Base-by-base conservation (phyloP, 37 sponge, comb jelly and placozoan genomes). In the Halichondria panicea region DNA sequence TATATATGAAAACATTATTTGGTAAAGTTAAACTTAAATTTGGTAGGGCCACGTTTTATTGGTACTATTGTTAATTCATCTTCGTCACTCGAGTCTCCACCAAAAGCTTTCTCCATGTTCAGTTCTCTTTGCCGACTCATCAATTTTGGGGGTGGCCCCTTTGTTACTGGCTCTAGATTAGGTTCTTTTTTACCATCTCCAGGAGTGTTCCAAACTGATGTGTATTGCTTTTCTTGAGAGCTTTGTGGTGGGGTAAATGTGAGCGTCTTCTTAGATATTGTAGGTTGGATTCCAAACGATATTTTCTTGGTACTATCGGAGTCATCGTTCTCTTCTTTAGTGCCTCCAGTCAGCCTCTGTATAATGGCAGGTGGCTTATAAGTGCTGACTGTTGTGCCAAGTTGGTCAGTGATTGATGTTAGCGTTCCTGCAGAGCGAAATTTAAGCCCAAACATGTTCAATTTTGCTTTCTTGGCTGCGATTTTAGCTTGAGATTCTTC, bases 371-470 rank as follows among this genome's bases (percentile, higher is more conserved):
- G 54, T 30, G 54, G 27, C 42, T 37, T 36, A 3, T 31, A 32
- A 1, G 34, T 4, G 25, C 46, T 28, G 8, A 21, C 43, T 2
- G 58, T 61, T 45, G 19, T 69, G 11, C 60, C 58, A 33, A 65
- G 21, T 42, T 71, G 58, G 8, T 83, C 83, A 0, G 53, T 43
- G 8, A 86, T 67, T 25, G 81, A 66, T 13, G 52, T 43, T 36
- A 86, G 53, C 11, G 71, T 71, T 1, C 87, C 87, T 27, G 87
- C 87, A 19, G 87, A 86, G 22, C 80, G 75, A 59, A 86, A 86
- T 54, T 80, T 86, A 33, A 80, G 74, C 6, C 81, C 87, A 74
- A 70, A 86, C 39, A 68, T 86, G 8, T 80, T 43, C 22, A 79
- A 30, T 30, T 56, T 64, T 0, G 61, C 65, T 46, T 72, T 79